Percentiles rank a stretch among this genome's conserved stretches.
Evolutionary conservation across 2,113 vertebrate genomes (phyloP).

Genomic region (Otolemur garnettii): DNA sequence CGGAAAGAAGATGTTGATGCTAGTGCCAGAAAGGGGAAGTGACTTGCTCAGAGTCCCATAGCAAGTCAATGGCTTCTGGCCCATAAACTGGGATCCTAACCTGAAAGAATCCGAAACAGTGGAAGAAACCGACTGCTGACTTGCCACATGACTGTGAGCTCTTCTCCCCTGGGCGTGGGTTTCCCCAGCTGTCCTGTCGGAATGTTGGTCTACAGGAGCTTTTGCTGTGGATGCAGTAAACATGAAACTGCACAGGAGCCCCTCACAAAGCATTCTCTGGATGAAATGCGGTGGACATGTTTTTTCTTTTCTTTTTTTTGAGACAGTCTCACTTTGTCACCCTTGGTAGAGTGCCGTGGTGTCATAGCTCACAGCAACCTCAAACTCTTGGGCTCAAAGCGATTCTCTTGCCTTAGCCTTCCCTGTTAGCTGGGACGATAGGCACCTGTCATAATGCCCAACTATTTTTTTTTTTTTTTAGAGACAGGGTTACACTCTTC

Average conservation of each 20-base stretch:
- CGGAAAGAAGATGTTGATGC: not conserved
- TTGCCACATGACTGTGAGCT: not conserved
- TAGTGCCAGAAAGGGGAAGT: not conserved
- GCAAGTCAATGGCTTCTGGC: not conserved
- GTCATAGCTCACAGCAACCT: not conserved
- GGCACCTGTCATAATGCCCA: no score
- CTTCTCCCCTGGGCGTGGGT: not conserved
- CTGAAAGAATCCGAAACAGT: not conserved
- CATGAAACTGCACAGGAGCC: not conserved
- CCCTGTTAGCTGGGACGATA: no score
- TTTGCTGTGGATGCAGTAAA: not conserved
- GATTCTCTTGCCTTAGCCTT: not conserved
- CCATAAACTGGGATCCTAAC: not conserved
- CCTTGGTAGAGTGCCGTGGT: no score
- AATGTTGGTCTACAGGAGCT: not conserved
- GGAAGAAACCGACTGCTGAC: not conserved
- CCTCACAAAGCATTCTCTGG: no score
- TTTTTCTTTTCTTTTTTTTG: no score
- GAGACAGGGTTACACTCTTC: no score
- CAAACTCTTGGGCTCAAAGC: not conserved
- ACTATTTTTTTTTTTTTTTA: no score
- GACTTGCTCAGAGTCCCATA: not conserved
- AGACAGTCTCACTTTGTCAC: no score
- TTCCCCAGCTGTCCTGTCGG: not conserved
- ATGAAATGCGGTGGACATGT: no score